These are phyloP conservation scores for Ophion costatus DNA, from an alignment of 2,888 invertebrate species.

Conservation along the genomic window DNA sequence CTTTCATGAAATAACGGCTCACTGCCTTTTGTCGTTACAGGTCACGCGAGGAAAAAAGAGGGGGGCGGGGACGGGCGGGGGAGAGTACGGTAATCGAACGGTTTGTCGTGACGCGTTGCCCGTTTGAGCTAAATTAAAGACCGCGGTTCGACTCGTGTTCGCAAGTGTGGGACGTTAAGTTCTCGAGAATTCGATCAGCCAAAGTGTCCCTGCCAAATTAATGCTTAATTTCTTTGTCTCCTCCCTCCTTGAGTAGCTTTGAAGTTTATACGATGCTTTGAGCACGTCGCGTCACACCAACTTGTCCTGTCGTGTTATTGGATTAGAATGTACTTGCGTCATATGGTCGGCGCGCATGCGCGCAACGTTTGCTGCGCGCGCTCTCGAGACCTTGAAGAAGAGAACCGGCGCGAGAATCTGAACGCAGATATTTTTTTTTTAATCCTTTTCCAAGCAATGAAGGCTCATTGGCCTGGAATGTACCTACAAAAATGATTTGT, in stretches of 20 bases:
- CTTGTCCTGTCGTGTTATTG: constrained; percentile 21
- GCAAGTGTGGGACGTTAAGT: not conserved
- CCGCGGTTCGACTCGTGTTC: constrained; percentile 14
- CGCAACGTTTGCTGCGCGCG: not conserved
- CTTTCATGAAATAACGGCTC: constrained; percentile 74
- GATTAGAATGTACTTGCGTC: constrained; percentile 27
- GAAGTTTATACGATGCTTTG: constrained; percentile 21
- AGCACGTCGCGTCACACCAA: constrained; percentile 56
- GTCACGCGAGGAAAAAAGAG: constrained; percentile 49
- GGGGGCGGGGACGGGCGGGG: constrained; percentile 16
- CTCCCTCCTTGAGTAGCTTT: constrained; percentile 3
- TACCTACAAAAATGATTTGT: not conserved
- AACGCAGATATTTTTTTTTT: not conserved
- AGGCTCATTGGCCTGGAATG: not conserved
- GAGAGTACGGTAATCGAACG: constrained; percentile 41
- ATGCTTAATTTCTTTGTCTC: constrained; percentile 31
- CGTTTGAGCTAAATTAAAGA: constrained; percentile 26
- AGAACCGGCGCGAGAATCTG: not conserved
- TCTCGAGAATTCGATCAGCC: not conserved
- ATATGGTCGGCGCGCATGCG: constrained; percentile 35
- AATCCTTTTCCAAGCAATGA: not conserved
- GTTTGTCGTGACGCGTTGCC: constrained; percentile 52
- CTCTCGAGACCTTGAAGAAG: not conserved
- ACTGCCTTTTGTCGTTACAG: constrained; percentile 66
- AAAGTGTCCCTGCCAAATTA: constrained; percentile 20